phyloP scores from a whole-genome alignment of 2,888 invertebrate genomes.

The Lordiphosa andalusiaca region DNA sequence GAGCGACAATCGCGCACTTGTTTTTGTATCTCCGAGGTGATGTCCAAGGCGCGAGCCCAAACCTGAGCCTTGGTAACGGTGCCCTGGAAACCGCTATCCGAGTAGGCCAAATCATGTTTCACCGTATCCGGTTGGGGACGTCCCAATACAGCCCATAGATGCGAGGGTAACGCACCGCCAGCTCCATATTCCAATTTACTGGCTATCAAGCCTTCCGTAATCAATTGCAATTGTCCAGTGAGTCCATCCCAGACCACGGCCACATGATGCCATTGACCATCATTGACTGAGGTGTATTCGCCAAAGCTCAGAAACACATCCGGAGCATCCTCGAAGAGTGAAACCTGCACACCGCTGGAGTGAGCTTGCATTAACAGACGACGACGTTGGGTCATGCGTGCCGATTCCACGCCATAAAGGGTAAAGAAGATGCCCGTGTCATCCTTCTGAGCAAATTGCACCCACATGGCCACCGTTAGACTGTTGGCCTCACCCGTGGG shows the following conservation, averaged over 20 bases:
- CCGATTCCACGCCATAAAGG: constrained; percentile 92
- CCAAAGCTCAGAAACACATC: constrained; percentile 94
- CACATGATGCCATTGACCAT: constrained; percentile 98
- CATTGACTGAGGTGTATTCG: constrained; percentile 95
- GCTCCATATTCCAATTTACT: constrained; percentile 95
- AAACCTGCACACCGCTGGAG: constrained; percentile 95
- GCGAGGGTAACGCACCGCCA: constrained; percentile 89
- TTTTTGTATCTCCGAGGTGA: constrained; percentile 94
- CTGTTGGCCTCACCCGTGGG: constrained; percentile 88
- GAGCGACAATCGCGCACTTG: constrained; percentile 96
- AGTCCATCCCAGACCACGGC: constrained; percentile 97
- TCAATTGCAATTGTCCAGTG: constrained; percentile 91
- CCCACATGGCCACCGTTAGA: constrained; percentile 96
- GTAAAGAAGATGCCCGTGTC: constrained; percentile 97
- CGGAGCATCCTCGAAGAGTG: constrained; percentile 92
- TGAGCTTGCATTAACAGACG: constrained; percentile 94
- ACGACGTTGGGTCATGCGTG: constrained; percentile 88
- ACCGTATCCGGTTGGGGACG: constrained; percentile 90
- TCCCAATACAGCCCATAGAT: constrained; percentile 95
- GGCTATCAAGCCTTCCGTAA: constrained; percentile 97
- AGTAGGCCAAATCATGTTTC: constrained; percentile 83
- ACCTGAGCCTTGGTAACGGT: constrained; percentile 96
- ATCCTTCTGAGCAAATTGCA: constrained; percentile 94
- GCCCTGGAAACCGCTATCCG: constrained; percentile 96
- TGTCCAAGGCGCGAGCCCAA: constrained; percentile 94